Conservation (phyloP, 2,888 invertebrate species). For the Eristalis tenax region DNA sequence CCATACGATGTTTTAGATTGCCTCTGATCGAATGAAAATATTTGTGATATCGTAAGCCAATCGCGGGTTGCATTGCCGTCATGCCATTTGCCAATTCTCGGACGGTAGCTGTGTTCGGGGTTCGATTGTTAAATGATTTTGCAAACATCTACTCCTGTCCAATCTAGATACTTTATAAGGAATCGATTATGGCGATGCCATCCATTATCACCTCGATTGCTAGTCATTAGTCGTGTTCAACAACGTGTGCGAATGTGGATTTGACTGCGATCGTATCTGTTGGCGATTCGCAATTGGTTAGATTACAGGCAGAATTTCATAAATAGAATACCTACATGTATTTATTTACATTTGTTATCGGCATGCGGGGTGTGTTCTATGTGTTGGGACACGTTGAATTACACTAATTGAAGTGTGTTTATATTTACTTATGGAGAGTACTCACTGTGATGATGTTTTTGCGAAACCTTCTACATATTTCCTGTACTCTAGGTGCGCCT, state of each 20-base stretch:
- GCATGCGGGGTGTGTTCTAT: not conserved
- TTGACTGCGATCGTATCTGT: not conserved
- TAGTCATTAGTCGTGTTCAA: not conserved
- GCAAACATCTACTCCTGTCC: not conserved
- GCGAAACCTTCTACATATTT: no score
- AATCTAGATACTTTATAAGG: conserved; percentile 6
- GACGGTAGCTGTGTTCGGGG: not conserved
- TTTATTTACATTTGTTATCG: not conserved
- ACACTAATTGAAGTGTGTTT: not conserved
- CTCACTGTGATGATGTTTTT: no score
- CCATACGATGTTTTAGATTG: not conserved
- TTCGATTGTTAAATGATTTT: not conserved
- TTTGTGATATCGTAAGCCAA: not conserved
- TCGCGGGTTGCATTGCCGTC: not conserved
- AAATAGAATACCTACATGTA: not conserved
- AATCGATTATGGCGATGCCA: not conserved
- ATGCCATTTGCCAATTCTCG: not conserved
- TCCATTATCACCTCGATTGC: not conserved
- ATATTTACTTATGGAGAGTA: not conserved
- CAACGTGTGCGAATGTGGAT: not conserved
- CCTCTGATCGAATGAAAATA: not conserved
- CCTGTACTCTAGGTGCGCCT: no score
- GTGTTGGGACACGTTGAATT: not conserved
- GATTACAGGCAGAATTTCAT: not conserved
- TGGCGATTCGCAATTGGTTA: not conserved